Evolutionary conservation across 2,797 vertebrate species (phyloP).

Genomic region (Paguma larvata): DNA sequence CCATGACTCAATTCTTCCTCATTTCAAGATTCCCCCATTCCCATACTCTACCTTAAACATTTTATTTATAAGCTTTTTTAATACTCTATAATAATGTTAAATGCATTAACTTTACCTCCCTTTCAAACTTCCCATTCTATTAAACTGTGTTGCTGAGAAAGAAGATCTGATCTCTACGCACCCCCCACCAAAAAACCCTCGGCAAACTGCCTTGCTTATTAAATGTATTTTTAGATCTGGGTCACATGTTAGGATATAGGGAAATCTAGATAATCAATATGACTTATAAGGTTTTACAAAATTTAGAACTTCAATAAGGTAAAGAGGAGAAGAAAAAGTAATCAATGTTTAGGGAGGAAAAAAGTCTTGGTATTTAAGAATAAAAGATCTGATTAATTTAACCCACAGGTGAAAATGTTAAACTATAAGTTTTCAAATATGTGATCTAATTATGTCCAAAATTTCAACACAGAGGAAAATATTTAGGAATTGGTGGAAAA

Average conservation of each 20-base stretch:
- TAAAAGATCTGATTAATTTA: background rate
- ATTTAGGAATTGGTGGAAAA: background rate
- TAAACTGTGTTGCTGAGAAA: constrained; percentile 13
- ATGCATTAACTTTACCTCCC: background rate
- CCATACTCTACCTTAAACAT: background rate
- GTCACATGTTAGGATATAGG: background rate
- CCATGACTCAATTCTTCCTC: background rate
- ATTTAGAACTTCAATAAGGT: background rate
- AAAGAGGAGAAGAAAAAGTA: background rate
- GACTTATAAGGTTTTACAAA: background rate
- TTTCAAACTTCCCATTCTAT: background rate
- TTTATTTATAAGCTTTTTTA: background rate
- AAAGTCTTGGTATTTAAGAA: background rate
- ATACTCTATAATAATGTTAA: background rate
- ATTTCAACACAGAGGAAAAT: background rate
- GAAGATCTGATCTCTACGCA: background rate
- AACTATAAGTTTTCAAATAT: background rate
- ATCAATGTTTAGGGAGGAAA: background rate
- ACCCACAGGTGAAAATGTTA: background rate
- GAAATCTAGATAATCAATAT: background rate
- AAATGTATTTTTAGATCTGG: background rate
- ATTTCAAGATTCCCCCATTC: background rate
- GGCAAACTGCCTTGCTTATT: background rate
- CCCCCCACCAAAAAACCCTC: background rate
- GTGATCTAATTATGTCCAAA: background rate